These are phyloP conservation scores for Phalera bucephala DNA, from an alignment of 2,888 invertebrate genomes.

Conservation along the genomic window DNA sequence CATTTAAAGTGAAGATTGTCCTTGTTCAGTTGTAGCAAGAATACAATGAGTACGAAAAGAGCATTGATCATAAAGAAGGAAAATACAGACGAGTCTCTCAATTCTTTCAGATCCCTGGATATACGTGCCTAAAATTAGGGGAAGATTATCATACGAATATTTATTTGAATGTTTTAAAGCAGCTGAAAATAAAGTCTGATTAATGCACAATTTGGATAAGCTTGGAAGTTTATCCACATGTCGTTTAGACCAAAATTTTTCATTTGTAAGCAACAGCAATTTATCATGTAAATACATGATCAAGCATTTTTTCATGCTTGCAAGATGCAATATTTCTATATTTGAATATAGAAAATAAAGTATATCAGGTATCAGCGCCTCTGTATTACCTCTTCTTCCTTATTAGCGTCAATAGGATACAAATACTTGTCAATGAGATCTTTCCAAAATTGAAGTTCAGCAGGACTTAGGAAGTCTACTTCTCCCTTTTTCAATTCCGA, in stretches of 20 bases:
- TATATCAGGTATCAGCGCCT: not conserved
- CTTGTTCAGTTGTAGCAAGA: constrained; percentile 99
- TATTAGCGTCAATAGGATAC: constrained; percentile 96
- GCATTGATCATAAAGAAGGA: constrained; percentile 99
- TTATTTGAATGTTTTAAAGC: constrained; percentile 18
- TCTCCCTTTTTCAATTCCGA: constrained; percentile 94
- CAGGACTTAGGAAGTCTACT: constrained; percentile 92
- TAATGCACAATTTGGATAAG: constrained; percentile 12
- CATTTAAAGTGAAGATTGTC: constrained; percentile 97
- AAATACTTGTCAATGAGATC: constrained; percentile 97
- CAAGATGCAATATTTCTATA: not conserved
- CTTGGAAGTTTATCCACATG: not conserved
- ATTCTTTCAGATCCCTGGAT: constrained; percentile 94
- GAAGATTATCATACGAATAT: constrained; percentile 47
- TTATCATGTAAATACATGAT: not conserved
- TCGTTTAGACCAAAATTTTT: not conserved
- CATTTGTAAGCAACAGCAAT: constrained; percentile 1
- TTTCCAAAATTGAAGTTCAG: constrained; percentile 96
- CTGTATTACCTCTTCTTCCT: constrained; percentile 91
- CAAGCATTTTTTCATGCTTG: constrained; percentile 1
- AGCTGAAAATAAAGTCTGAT: constrained; percentile 48
- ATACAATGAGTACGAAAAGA: constrained; percentile 98
- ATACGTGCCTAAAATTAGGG: constrained; percentile 92
- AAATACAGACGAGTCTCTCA: constrained; percentile 97
- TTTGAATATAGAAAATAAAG: not conserved